Base-by-base conservation (phyloP, 2,888 invertebrate genomes). In the Pandemis corylana region DNA sequence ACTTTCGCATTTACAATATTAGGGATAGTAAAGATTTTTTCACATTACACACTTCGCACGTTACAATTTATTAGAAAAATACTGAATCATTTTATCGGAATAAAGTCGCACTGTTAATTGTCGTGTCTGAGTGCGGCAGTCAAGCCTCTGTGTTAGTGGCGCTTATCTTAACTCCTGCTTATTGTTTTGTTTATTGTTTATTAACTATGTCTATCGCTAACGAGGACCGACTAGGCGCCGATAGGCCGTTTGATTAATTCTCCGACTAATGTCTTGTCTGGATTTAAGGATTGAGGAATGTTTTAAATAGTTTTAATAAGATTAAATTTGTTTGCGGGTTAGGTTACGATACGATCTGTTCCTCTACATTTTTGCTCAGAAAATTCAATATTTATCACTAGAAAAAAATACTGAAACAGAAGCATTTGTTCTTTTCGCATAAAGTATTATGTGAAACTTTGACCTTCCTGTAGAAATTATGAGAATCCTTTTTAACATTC, bases 121-220 rank as follows among this genome's bases (percentile, higher is more conserved):
- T 20, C 7, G 28, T 12, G 28, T 12, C 53, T 56, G 56, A 20
- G 56, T 56, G 56, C 15, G n/a, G 59, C 59, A 59, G 59, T 28
- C 20, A 59, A 51, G 28, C 59, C 85, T 87, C 78, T 81, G 88
- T 90, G 89, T 92, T 92, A 92, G 92, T 90, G 90, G 84, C 83
- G 15, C 84, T 90, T 94, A 93, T 94, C 94, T 84, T 71, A 77
- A 84, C 85, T 86, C 76, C 85, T 88, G 85, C 85, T 86, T 87
- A 84, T 89, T 89, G 87, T 90, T 88, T 87, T 85, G 85, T 87
- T 84, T 85, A 87, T 80, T 36, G 41, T 67, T 53, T 84, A 84
- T 89, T 89, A 91, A 89, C 87, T 83, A 79, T 82, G 81, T 79
- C 85, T 88, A 90, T 88, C 89, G 78, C 68, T 89, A 88, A 90